A percentile compares a stretch with the other conserved stretches of the same genome.
These are phyloP conservation scores for Ophion slaviceki DNA, from an alignment of 2,888 invertebrate genomes.

Conservation along the genomic window DNA sequence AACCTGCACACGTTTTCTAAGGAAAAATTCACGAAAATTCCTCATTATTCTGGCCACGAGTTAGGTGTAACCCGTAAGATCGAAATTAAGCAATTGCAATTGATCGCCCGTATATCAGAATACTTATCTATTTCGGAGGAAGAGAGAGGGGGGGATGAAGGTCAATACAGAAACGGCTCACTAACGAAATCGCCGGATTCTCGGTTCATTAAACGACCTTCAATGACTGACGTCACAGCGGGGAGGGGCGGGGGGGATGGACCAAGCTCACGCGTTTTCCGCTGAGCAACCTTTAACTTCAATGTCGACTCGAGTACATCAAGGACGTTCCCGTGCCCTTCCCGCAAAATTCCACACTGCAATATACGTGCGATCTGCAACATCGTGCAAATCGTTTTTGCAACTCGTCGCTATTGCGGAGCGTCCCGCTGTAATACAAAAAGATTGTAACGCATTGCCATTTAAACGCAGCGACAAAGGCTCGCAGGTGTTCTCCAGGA, in stretches of 20 bases:
- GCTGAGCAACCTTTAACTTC: conserved; percentile 71
- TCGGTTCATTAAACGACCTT: conserved; percentile 81
- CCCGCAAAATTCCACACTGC: conserved; percentile 31
- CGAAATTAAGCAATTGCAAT: background rate
- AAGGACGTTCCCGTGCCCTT: conserved; percentile 73
- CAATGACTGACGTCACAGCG: conserved; percentile 78
- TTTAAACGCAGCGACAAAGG: no score
- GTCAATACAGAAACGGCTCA: conserved; percentile 44
- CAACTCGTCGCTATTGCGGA: background rate
- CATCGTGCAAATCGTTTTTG: conserved; percentile 22
- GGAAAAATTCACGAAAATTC: no score
- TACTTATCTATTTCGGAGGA: no score
- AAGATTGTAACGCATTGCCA: no score
- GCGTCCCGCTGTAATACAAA: no score
- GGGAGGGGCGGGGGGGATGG: conserved; percentile 39
- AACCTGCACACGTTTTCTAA: no score
- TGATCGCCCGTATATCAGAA: background rate
- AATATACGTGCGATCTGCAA: conserved; percentile 15
- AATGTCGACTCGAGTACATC: conserved; percentile 71
- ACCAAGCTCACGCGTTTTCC: conserved; percentile 71
- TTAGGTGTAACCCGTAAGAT: no score
- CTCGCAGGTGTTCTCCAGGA: no score
- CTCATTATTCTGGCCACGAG: no score
- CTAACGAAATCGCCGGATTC: conserved; percentile 59
- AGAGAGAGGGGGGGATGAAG: background rate